Evolutionary conservation across 2,797 vertebrate species (phyloP).

Genomic region (Cirrhinus mrigala): DNA sequence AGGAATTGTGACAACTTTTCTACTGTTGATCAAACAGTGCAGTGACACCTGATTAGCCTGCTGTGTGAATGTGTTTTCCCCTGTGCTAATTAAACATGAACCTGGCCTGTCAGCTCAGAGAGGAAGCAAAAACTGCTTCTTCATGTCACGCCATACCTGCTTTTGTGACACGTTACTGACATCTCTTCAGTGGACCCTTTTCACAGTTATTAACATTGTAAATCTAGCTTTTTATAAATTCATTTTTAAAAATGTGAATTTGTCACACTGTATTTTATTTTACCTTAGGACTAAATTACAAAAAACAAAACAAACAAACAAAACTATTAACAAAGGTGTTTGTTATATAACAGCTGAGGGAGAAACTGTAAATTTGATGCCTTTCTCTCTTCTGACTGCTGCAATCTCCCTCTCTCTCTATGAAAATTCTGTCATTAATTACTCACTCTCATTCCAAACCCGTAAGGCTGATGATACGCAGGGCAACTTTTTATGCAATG

Average conservation of each 20-base stretch:
- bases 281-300: neutral
- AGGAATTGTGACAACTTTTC: constrained; percentile 94
- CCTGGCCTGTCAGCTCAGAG: constrained; percentile 87
- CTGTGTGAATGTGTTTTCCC: constrained; percentile 88
- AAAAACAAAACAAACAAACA: neutral
- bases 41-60: constrained; percentile 93
- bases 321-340: neutral
- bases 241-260: neutral
- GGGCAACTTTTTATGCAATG: no score
- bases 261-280: neutral
- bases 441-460: no score
- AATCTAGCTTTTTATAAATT: neutral
- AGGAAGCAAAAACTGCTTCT: constrained; percentile 80
- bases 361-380: neutral
- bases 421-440: no score
- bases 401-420: no score
- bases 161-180: constrained; percentile 71
- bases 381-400: no score
- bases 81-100: constrained; percentile 97
- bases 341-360: neutral
- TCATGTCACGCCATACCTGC: constrained; percentile 79
- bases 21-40: constrained; percentile 90
- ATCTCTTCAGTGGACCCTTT: neutral
- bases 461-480: no score
- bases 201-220: neutral